Evolutionary conservation across 2,888 invertebrate genomes (phyloP).

Genomic region (Spisula subtruncata): DNA sequence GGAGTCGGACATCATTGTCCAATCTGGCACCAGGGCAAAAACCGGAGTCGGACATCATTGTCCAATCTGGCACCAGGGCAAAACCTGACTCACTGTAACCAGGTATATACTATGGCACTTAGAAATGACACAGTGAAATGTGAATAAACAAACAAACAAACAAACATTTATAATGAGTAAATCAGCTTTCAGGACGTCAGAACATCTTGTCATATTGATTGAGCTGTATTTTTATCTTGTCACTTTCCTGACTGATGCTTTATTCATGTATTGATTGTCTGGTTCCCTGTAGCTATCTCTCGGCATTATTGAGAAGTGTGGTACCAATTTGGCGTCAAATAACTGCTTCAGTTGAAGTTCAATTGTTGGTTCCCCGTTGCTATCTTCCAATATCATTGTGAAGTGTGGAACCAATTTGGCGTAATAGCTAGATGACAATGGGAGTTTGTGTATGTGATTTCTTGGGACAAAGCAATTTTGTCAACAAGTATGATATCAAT

Average conservation of each 20-base stretch:
- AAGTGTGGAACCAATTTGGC: not conserved
- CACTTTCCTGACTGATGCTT: not conserved
- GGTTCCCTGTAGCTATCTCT: not conserved
- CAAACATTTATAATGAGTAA: not conserved
- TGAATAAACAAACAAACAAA: not conserved
- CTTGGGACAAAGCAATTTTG: not conserved
- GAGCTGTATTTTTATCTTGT: conserved; percentile 14
- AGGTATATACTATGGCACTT: too few species aligned
- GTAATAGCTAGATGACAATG: not conserved
- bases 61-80: too few species aligned
- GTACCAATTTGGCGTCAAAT: too few species aligned
- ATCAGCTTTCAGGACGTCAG: not conserved
- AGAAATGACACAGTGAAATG: not conserved
- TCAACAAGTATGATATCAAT: conserved; percentile 7
- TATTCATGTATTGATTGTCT: not conserved
- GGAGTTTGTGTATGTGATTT: not conserved
- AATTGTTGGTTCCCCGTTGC: not conserved
- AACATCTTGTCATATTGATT: conserved; percentile 1
- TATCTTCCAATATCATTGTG: not conserved
- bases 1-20: too few species aligned
- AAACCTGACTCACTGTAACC: too few species aligned
- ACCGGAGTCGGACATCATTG: too few species aligned
- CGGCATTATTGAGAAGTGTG: not conserved
- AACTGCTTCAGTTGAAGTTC: too few species aligned
- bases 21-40: too few species aligned